These are phyloP conservation scores for Hyperopisus bebe DNA, from an alignment of 2,113 vertebrate genomes.

Conservation along the genomic window DNA sequence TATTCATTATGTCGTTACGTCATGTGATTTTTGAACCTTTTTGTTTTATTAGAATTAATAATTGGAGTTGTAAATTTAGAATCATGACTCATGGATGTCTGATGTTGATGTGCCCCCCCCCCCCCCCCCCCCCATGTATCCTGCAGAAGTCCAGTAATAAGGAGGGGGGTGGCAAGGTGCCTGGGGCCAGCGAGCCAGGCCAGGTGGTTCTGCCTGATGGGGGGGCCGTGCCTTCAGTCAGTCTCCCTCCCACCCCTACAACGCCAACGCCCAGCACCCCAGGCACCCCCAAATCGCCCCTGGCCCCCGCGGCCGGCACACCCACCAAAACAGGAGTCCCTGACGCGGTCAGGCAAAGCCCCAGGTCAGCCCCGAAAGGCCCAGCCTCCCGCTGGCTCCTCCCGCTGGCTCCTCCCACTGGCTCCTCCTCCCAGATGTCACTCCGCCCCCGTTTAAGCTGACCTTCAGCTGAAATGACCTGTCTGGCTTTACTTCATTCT, in stretches of 20 bases:
- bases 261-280: conserved; percentile 61
- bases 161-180: conserved; percentile 68
- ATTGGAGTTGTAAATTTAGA: background rate
- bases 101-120: background rate
- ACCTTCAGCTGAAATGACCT: background rate
- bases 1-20: background rate
- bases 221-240: conserved; percentile 52
- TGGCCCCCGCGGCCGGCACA: conserved; percentile 56
- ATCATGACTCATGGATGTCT: background rate
- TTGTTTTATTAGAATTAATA: background rate
- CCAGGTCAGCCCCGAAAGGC: conserved; percentile 58
- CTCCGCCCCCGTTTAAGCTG: background rate
- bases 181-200: conserved; percentile 63
- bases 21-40: background rate
- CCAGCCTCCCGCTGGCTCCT: background rate
- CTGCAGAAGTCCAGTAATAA: conserved; percentile 80
- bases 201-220: conserved; percentile 54
- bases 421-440: background rate
- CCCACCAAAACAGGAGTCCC: conserved; percentile 68
- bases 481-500: background rate
- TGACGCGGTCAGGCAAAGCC: conserved; percentile 74
- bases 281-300: conserved; percentile 76
- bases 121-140: conserved; percentile 4
- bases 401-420: background rate
- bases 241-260: conserved; percentile 68